Percentiles rank a stretch among this genome's conserved stretches.
Conservation (phyloP, 2,113 vertebrate genomes). For the Saccopteryx leptura region DNA sequence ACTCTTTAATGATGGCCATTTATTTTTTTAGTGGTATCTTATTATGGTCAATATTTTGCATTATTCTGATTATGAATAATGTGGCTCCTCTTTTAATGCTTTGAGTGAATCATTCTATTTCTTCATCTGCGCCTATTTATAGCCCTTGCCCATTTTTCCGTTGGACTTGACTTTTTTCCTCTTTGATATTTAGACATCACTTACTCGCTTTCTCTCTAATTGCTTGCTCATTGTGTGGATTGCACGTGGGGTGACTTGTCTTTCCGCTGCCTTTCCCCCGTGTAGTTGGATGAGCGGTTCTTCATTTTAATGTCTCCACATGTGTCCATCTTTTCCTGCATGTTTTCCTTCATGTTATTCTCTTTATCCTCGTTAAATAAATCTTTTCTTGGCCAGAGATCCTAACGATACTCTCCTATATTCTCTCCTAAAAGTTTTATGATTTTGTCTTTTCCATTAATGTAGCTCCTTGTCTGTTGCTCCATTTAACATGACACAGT, state of each 20-base stretch:
- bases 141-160: background rate
- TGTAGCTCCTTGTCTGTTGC: background rate
- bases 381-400: background rate
- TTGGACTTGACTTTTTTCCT: background rate
- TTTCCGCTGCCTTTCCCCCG: background rate
- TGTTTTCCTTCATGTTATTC: too few species aligned
- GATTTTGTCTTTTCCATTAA: background rate
- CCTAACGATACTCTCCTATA: background rate
- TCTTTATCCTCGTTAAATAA: constrained; percentile 49
- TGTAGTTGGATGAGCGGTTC: background rate
- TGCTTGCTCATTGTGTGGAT: background rate
- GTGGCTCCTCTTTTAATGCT: background rate
- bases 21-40: background rate
- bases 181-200: background rate
- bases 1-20: background rate
- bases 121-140: background rate
- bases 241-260: background rate
- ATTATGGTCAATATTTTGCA: background rate
- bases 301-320: background rate
- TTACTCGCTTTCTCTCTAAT: background rate
- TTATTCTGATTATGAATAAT: background rate
- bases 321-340: background rate
- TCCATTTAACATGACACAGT: background rate
- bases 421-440: background rate
- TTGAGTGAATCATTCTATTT: background rate